Evolutionary conservation across 1,140 invertebrate species (phyloP), one percentile per base, ranked within the genome.

Genomic region (Apis cerana): DNA sequence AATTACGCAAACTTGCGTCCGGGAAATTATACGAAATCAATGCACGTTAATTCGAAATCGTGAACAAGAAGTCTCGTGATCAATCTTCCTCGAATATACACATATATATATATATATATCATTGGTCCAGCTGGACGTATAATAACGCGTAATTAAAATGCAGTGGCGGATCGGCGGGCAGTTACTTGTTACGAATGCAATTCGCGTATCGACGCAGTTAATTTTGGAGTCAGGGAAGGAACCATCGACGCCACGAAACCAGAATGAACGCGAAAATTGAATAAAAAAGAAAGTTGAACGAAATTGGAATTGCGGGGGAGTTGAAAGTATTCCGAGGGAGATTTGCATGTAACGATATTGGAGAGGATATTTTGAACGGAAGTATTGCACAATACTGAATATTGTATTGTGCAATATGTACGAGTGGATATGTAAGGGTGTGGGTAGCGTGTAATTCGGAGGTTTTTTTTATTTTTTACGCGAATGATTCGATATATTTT

Each of bases 121-220:
- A 12, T 21, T 23, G 43, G 21, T 17, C 5, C 67, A 50, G 48
- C 52, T 23, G 48, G 21, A 5, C 48, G 67, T 69, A 69, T 69
- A 69, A 69, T 69, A 69, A 69, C 67, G 67, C n/a, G 67, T 69
- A 69, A 69, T 69, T 50, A 69, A 69, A 69, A 69, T 69, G 48
- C 67, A 69, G 13, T 21, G 7, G 48, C 67, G 13, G 21, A 9
- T 50, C 48, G 48, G 4, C 1, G 8, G 59, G 33, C n/a, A 23
- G 59, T 62, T 62, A 13, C n/a, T 23, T 23, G 21, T 69, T 69
- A 23, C 48, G 67, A 52, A 69, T 69, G 67, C 67, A 23, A 50
- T 23, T 52, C 21, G 13, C 21, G 67, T 69, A 50, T 69, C 67
- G 67, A 23, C 19, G 13, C 12, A 52, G 67, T 69, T 23, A 43